Base-by-base conservation (phyloP, 2,113 vertebrate species). In the Mungos mungo region DNA sequence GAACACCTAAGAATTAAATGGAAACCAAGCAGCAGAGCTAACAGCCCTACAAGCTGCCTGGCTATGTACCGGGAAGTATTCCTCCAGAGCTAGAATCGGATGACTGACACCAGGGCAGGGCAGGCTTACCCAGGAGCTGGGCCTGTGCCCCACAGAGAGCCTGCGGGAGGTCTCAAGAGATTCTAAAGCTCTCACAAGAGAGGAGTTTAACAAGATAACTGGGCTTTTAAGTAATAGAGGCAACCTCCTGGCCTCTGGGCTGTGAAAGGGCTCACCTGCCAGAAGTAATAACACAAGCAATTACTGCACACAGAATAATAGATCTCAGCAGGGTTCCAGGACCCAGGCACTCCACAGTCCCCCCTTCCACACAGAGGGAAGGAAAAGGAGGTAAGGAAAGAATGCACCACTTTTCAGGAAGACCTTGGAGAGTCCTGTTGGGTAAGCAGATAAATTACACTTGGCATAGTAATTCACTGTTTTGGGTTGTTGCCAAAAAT, bases 201-300 rank as follows among this genome's bases (percentile, higher is more conserved):
- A 97, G 76, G 50, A 79, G 12, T 90, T 97, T 97, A 97, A 97
- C 52, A 93, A 96, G 95, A 93, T 97, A 97, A 88, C 84, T 96
- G 38, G 8, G 83, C 79, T 96, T 97, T 98, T 82, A 97, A 97
- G 87, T 97, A 94, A 96, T 4, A 96, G 96, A 95, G 83, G 81
- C 69, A 92, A 80, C 52, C 96, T 90, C 92, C 71, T 69, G 45
- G 95, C 90, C 92, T 95, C 96, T 69, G 33, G 96, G 95, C 92
- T 83, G 72, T 76, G 33, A 97, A 98, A 97, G 88, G 96, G 86
- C 88, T 97, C 93, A 95, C 82, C 77, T 41, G 90, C 90, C 96
- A 92, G 95, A n/a, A 85, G 63, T 38, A 98, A 71, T 90, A 96
- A 95, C 66, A 35, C 12, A 76, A 93, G 84, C 93, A 98, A 98